Evolutionary conservation across 2,888 invertebrate genomes (phyloP), one percentile per base, ranked within the genome.

Genomic region (Drosophila stalkeri): DNA sequence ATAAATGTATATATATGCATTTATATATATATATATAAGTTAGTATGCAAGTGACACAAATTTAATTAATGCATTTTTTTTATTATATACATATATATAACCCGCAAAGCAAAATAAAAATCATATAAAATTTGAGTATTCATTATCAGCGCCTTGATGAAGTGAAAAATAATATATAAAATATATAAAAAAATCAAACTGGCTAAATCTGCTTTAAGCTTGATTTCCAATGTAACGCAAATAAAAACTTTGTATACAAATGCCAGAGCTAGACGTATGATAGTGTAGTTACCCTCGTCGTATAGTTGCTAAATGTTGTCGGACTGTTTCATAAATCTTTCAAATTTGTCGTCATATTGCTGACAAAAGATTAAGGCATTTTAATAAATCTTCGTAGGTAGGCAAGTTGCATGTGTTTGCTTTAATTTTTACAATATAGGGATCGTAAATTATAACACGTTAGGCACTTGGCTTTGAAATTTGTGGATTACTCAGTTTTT

Each of bases 331-430:
- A 77, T 88, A 85, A 82, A 81, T 86, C 72, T 57, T 23, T 39
- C 44, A 20, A 74, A 77, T 64, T 66, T 61, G 62, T 67, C 61
- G 72, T 44, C 68, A 78, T 81, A 78, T 75, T 72, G 60, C 72
- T 72, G 82, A 78, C 89, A 59, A 78, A 82, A 86, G 89, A 86
- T 86, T 86, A 86, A 78, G 74, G 74, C 82, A 76, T 72, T 67
- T 65, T 75, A 80, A 89, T 86, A 86, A 89, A 86, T 86, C 74
- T 80, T 49, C 11, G 54, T 9, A 55, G 64, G 54, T 59, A 33
- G 52, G 56, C 49, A 41, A 54, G 12, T 33, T 18, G 59, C 46
- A 51, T 33, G 49, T 51, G 49, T 18, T 51, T 62, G 47, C 60
- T 33, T 60, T 67, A 69, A 41, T 39, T 66, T 64, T 64, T 73